Percentiles rank a stretch among this genome's conserved stretches.
These are phyloP conservation scores for Agrilus cyanescens DNA, from an alignment of 2,888 invertebrate genomes.

Conservation along the genomic window DNA sequence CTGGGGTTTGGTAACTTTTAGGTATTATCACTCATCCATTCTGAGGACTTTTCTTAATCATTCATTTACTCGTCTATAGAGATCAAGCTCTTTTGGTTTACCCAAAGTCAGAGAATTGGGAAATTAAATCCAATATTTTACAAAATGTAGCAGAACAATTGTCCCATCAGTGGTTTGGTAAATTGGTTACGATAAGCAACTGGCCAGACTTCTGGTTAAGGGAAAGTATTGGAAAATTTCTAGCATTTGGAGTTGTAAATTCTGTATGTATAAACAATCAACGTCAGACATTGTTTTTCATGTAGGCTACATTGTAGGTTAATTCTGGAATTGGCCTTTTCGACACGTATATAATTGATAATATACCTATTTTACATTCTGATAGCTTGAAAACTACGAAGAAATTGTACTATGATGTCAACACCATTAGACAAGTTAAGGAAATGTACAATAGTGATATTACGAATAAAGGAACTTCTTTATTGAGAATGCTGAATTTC, in stretches of 20 bases:
- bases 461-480: conserved; percentile 38
- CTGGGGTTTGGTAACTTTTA: conserved; percentile 47
- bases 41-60: neutral
- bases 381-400: conserved; percentile 45
- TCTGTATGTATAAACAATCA: conserved; percentile 32
- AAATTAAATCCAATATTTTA: conserved; percentile 40
- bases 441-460: conserved; percentile 43
- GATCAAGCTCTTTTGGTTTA: conserved; percentile 17
- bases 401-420: conserved; percentile 41
- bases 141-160: conserved; percentile 54
- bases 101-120: conserved; percentile 12
- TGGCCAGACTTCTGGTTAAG: conserved; percentile 63
- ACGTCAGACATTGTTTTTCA: too few species aligned
- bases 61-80: conserved; percentile 10
- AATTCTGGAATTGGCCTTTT: too few species aligned
- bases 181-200: conserved; percentile 56
- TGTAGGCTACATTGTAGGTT: too few species aligned
- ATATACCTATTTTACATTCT: conserved; percentile 35
- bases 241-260: conserved; percentile 43
- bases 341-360: too few species aligned
- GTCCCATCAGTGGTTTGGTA: conserved; percentile 68
- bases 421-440: conserved; percentile 44
- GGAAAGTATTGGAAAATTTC: conserved; percentile 61
- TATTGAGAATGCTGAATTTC: conserved; percentile 48
- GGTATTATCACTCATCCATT: conserved; percentile 23